Base-by-base conservation (phyloP, 35 echinoderm and acorn worm species). In the Ophiothrix spiculata region DNA sequence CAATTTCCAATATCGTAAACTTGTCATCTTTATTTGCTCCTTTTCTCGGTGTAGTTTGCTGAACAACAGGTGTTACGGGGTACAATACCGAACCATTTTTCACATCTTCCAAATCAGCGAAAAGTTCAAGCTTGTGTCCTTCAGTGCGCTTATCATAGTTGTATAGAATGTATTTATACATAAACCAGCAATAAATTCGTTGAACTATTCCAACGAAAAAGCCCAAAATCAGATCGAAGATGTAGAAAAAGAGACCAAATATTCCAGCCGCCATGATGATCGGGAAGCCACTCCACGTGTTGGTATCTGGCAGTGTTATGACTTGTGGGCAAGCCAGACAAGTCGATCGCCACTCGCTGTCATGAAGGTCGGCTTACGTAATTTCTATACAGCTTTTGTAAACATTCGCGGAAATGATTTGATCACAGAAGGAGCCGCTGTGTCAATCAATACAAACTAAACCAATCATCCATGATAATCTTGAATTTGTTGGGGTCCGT, bases 1-100 rank as follows among this genome's bases (percentile, higher is more conserved):
- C 88, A 42, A 90, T 84, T 54, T 90, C 88, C 10, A 90, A 75
- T 32, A 90, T 69, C 0, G 78, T 41, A 8, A 80, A 42, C 78
- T 69, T 69, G 60, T 10, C 60, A 25, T 69, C 25, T 12, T 12
- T 2, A 2, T 1, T 28, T 10, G 60, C 29, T n/a, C 29, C 16
- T 69, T 69, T 15, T n/a, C 29, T 10, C 1, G 3, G 8, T 25
- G 3, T 69, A 25, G 3, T 69, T 69, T 69, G 60, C 29, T 69
- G 60, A 69, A 69, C 60, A 15, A 69, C 60, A 25, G 60, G 60
- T 1, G 60, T 69, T 10, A 69, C 29, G 4, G 60, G 60, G 25
- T 69, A 69, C 60, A 69, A 1, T 69, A 25, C 60, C 16, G 60
- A 25, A 69, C 29, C 25, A 15, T 69, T 2, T n/a, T 69, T 69